Evolutionary conservation across 2,113 vertebrate genomes (phyloP).

Genomic region (Romanogobio albipinnatus): DNA sequence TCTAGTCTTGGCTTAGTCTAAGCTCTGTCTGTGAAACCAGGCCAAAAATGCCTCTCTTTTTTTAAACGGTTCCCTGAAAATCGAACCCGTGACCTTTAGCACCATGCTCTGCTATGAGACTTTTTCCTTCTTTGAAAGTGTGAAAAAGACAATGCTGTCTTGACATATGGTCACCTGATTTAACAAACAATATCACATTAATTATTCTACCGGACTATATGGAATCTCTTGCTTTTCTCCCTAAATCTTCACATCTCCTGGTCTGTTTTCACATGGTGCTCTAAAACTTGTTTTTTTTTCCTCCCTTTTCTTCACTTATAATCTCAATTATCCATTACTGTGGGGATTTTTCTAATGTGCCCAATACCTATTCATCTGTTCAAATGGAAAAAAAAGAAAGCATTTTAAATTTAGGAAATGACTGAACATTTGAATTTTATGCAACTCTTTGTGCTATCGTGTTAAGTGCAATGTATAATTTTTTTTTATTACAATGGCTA

Average conservation of each 20-base stretch:
- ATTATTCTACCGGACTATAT: background rate
- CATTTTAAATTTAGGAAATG: background rate
- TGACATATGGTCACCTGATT: background rate
- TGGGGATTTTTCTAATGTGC: background rate
- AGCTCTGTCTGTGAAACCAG: no score
- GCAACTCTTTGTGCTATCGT: no score
- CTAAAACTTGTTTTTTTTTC: background rate
- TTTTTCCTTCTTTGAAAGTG: background rate
- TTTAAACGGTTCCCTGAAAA: background rate
- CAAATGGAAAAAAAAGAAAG: background rate
- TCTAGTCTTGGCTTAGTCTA: no score
- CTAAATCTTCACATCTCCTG: background rate
- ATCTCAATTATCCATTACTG: background rate
- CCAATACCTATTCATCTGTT: background rate
- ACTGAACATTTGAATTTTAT: no score
- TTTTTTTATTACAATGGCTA: no score
- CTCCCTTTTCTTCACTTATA: background rate
- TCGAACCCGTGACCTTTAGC: background rate
- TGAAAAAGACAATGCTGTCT: background rate
- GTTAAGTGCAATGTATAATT: no score
- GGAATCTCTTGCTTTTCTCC: background rate
- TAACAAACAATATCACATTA: background rate
- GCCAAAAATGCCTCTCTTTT: no score
- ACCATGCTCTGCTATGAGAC: background rate
- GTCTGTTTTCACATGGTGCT: background rate